Conservation (phyloP, 2,888 invertebrate genomes). For the Ormyrus nitidulus region DNA sequence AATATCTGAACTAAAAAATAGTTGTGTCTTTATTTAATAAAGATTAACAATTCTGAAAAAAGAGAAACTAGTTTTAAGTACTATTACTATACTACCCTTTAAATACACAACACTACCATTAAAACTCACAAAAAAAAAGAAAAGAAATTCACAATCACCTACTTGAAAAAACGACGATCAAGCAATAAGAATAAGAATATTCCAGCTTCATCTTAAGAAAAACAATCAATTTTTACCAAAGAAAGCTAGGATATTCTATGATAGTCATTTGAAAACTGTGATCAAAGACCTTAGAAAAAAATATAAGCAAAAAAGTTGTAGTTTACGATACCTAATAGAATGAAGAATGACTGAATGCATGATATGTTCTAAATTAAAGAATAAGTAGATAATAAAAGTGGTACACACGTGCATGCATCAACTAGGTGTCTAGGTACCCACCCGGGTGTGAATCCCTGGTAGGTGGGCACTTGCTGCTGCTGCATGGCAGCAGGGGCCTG, state of each 20-base stretch:
- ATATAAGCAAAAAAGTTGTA: too few relatives aligned
- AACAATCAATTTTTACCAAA: too few relatives aligned
- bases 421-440: slow-evolving; percentile 75
- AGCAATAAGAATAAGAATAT: background rate
- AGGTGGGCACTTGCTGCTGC: slow-evolving; percentile 75
- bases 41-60: too few relatives aligned
- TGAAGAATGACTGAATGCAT: slow-evolving; percentile 11
- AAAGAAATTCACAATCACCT: background rate
- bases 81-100: too few relatives aligned
- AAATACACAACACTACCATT: too few relatives aligned
- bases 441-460: slow-evolving; percentile 76
- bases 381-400: slow-evolving; percentile 66
- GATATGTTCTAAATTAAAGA: background rate
- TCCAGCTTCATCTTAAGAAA: background rate
- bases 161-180: background rate
- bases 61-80: too few relatives aligned
- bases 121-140: background rate
- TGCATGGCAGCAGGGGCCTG: slow-evolving; percentile 72
- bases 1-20: too few relatives aligned
- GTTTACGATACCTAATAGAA: background rate
- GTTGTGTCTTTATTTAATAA: too few relatives aligned
- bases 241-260: too few relatives aligned
- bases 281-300: too few relatives aligned
- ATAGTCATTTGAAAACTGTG: too few relatives aligned
- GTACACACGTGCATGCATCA: slow-evolving; percentile 75